Percentiles rank a stretch among this genome's conserved stretches.
Conservation (phyloP, 2,113 vertebrate genomes). For the Thunnus thynnus region DNA sequence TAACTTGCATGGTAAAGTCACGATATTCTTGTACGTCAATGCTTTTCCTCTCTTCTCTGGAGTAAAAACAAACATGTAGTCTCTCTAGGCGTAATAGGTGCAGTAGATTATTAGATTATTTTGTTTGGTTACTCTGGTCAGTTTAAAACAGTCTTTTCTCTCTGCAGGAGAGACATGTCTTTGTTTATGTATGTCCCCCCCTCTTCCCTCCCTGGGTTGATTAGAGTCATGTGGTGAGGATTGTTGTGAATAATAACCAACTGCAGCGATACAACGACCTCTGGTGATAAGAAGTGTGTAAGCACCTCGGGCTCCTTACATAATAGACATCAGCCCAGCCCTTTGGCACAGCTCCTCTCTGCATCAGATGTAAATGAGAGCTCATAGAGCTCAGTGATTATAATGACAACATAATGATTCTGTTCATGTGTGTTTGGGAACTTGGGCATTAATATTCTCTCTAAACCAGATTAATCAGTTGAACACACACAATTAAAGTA, state of each 20-base stretch:
- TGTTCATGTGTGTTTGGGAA: slow-evolving; percentile 53
- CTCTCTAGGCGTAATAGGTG: background rate
- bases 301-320: slow-evolving; percentile 41
- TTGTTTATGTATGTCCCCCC: slow-evolving; percentile 33
- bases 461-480: slow-evolving; percentile 59
- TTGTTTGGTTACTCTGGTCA: slow-evolving; percentile 27
- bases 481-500: slow-evolving; percentile 45
- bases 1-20: slow-evolving; percentile 13
- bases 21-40: background rate
- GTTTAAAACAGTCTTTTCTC: slow-evolving; percentile 30
- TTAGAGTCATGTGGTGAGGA: slow-evolving; percentile 55
- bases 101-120: slow-evolving; percentile 41
- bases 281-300: slow-evolving; percentile 43
- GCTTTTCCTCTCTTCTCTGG: background rate
- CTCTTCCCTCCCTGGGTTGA: slow-evolving; percentile 31
- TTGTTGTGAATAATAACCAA: slow-evolving; percentile 46
- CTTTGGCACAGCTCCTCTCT: slow-evolving; percentile 49
- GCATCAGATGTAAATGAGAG: slow-evolving; percentile 57
- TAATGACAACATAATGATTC: slow-evolving; percentile 71
- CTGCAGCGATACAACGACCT: slow-evolving; percentile 61
- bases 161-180: slow-evolving; percentile 34
- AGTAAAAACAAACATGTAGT: slow-evolving; percentile 28
- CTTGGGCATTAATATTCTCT: slow-evolving; percentile 62
- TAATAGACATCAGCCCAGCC: slow-evolving; percentile 25
- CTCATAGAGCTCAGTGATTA: slow-evolving; percentile 30